A percentile compares a stretch with the other conserved stretches of the same genome.
These are phyloP conservation scores for Halcyon badia DNA, from an alignment of 2,797 vertebrate species.

Conservation along the genomic window DNA sequence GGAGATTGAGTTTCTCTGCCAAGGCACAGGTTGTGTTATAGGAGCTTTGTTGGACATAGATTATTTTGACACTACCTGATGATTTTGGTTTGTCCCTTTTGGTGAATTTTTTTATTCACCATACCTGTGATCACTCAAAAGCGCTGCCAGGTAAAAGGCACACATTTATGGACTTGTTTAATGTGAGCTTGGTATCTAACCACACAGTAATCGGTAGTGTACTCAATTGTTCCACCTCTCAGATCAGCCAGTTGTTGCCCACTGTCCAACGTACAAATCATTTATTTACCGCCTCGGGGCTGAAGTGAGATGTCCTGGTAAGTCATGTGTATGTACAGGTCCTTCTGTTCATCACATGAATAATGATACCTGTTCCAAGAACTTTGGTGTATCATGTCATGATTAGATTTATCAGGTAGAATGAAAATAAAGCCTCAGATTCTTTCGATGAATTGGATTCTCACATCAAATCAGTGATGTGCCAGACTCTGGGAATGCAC, in stretches of 20 bases:
- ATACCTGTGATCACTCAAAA: neutral
- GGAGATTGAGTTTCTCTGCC: neutral
- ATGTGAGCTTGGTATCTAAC: neutral
- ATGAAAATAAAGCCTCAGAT: neutral
- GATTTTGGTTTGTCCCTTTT: neutral
- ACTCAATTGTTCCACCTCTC: neutral
- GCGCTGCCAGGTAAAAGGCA: neutral
- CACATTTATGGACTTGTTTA: neutral
- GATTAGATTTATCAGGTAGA: neutral
- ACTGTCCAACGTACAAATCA: neutral
- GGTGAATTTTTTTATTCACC: neutral
- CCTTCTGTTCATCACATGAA: neutral
- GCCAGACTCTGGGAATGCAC: neutral
- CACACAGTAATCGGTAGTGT: neutral
- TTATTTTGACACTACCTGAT: neutral
- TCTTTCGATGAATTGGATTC: neutral
- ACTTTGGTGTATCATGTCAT: neutral
- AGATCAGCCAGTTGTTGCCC: neutral
- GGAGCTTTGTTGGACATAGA: accelerated
- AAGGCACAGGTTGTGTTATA: neutral
- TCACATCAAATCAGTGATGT: neutral
- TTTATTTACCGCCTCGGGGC: neutral
- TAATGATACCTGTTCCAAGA: neutral
- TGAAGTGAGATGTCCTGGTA: neutral
- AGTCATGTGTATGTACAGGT: neutral